Evolutionary conservation across 30 jellyfish, hydroid and myxozoan species (phyloP), one percentile per base, ranked within the genome.

Genomic region (Haliclystus octoradiatus): DNA sequence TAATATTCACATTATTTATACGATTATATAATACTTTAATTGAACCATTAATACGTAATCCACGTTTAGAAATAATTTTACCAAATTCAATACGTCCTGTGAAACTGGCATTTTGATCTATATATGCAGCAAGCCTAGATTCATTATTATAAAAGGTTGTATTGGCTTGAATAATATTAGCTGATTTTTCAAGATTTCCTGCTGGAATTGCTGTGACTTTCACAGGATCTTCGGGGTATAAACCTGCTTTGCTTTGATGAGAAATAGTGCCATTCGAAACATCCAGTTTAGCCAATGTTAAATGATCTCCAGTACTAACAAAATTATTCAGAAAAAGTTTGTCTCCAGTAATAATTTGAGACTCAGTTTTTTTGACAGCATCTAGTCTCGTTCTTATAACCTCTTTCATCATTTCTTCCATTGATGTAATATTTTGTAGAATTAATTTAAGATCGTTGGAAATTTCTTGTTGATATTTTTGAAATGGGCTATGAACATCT

Each of bases 401-500:
- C 7, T 3, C 28, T 22, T 22, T 28, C 29, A 73, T 27, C 27
- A 73, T 24, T 4, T 1, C 19, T 62, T 62, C 60, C 24, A 63
- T 63, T 34, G 57, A 68, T 26, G 35, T 65, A 26, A 73, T 9
- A 4, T 50, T 73, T 2, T 33, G n/a, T 5, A 53, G 57, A 19
- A 73, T 12, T 31, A 28, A 28, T 19, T 25, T 31, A 0, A 73
- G 23, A 14, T 69, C 71, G 4, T 49, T 63, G 1, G 51, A 3
- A 3, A 79, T 71, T 26, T 26, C 78, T 46, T 66, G 60, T n/a
- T 76, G 64, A 5, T 67, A 26, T 1, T 82, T 71, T 57, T 69
- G 88, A 69, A 74, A 46, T 3, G 96, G 83, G 62, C 82, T 79
- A 23, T 69, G 87, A 14, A 46, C 53, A 12, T 29, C 66, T 23